These are phyloP conservation scores for Passer domesticus DNA, from an alignment of 2,113 vertebrate species.

Conservation along the genomic window DNA sequence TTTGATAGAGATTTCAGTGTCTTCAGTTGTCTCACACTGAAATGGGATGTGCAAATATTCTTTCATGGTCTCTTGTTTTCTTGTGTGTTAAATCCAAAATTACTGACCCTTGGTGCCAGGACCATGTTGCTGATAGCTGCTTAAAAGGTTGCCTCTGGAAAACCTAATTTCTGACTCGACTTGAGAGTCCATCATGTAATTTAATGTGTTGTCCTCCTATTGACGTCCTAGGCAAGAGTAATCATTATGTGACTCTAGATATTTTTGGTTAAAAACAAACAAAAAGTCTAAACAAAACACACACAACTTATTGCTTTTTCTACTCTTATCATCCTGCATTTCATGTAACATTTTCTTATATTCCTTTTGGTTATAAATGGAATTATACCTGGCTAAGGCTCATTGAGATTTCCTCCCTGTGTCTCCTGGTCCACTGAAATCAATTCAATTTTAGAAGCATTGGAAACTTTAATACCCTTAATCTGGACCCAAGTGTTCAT, in stretches of 20 bases:
- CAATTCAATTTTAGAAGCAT: background rate
- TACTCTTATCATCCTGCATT: fast-evolving
- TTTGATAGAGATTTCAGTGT: constrained; percentile 38
- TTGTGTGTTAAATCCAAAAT: background rate
- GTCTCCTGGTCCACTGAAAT: background rate
- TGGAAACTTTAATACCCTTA: background rate
- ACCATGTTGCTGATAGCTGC: background rate
- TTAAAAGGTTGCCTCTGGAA: background rate
- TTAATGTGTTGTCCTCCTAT: background rate
- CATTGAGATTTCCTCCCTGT: background rate
- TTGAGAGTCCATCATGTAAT: background rate
- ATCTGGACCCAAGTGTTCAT: background rate
- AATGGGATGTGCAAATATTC: constrained; percentile 20
- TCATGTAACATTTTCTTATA: background rate
- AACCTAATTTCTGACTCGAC: background rate
- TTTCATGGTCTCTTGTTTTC: constrained; percentile 13
- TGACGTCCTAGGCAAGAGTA: background rate
- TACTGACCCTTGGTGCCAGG: background rate
- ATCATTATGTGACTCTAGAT: background rate
- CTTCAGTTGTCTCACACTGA: constrained; percentile 20
- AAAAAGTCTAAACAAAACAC: background rate
- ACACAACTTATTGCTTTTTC: background rate
- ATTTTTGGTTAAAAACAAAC: background rate
- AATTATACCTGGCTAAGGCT: background rate
- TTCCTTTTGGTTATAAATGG: background rate